Evolutionary conservation across 2,797 vertebrate species (phyloP), one percentile per base, ranked within the genome.

Genomic region (Acanthopagrus latus): DNA sequence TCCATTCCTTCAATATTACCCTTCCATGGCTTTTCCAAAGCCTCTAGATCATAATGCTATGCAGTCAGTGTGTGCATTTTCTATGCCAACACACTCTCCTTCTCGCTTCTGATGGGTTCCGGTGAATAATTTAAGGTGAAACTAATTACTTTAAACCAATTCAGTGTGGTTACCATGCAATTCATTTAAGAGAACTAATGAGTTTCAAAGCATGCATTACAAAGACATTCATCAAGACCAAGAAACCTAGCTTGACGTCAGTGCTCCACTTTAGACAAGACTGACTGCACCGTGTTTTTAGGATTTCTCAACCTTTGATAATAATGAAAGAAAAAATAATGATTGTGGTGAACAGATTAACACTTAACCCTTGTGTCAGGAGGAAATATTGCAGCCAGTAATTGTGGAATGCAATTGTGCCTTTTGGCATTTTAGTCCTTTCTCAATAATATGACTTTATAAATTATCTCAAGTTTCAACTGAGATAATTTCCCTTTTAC

Each of bases 131-230:
- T 91, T 81, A 86, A 90, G 84, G 71, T 84, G 52, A 89, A 90
- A 84, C 77, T 84, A 93, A 92, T 93, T 93, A 90, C 82, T 88
- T 92, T 83, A 85, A 93, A 88, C 71, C 88, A 93, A 92, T 86
- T 90, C 81, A 82, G 55, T 64, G 57, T 66, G 72, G 81, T 81
- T 86, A 81, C 68, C 72, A 70, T 82, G 86, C 78, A 81, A 83
- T 78, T 89, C 74, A 85, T 90, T 91, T 86, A 84, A 86, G 67
- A 75, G 65, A 47, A 78, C 70, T 91, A 92, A 94, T 93, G 91
- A 90, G 78, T 89, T 94, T 93, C 84, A 82, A 83, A 85, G 71
- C 76, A 84, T 76, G 78, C 69, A 72, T 85, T 88, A 86, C 72
- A 82, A 74, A 88, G 78, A 84, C 89, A 90, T 93, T 92, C 60